Evolutionary conservation across 2,113 vertebrate species (phyloP), one percentile per base, ranked within the genome.

Genomic region (Acanthochromis polyacanthus): DNA sequence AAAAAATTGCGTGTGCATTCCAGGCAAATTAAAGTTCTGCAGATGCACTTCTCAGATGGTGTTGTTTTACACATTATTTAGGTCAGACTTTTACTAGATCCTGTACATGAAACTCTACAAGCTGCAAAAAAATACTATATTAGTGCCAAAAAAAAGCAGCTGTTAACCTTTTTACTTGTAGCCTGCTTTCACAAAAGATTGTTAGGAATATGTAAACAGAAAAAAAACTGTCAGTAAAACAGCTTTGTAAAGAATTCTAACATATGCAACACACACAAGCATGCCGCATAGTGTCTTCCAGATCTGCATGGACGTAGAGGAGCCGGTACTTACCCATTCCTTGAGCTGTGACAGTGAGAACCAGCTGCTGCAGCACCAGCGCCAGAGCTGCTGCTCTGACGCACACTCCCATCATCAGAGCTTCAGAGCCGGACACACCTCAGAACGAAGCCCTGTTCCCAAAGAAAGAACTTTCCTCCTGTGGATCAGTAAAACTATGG

Each of bases 281-380:
- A 60, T 1, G 19, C 23, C 48, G 12, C 5, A 9, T 40, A 19
- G 38, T 19, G 67, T 70, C 70, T 82, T 71, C 50, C 53, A 74
- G 38, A 51, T 36, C 25, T 6, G 10, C 10, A 63, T 65, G 6
- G 20, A 59, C 32, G 23, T 10, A 28, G 67, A 51, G 59, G 46
- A 79, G 60, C 50, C 64, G 32, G 36, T 65, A 91, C 96, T 97
- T 95, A 98, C 97, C 96, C 82, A 94, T 95, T 9, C 95, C 96
- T 69, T 93, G 87, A 50, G 95, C 87, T 78, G 91, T 93, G 45
- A 93, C 80, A 17, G 86, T 88, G 82, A 87, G 71, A 50, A 91
- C 84, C 1, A 95, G 91, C 85, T 93, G 96, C 76, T 96, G 93
- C 78, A 95, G 83, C 67, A 96, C 76, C 87, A 94, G 94, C 90